Evolutionary conservation across 2,113 vertebrate genomes (phyloP), one percentile per base, ranked within the genome.

Genomic region (Odocoileus virginianus): DNA sequence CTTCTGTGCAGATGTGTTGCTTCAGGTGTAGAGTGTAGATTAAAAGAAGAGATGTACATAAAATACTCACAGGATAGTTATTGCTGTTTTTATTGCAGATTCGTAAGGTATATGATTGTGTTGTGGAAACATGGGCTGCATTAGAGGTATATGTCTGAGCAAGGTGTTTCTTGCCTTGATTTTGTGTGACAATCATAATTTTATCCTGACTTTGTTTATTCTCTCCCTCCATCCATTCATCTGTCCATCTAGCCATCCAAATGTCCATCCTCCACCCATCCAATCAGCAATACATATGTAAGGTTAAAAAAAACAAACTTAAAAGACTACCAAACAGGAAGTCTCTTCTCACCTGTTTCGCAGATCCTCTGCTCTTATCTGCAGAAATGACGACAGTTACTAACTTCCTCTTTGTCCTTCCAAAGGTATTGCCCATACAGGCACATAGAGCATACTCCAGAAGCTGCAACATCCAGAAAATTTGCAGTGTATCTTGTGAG

Each of bases 141-240:
- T 47, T 40, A 27, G 50, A 60, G 14, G 2, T n/a, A 1, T 58
- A 19, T 27, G 61, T 67, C 64, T 57, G 47, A 91, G 43, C n/a
- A 61, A 45, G 21, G 81, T 27, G 40, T 27, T 96, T 87, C n/a
- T 85, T 86, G 30, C 43, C 82, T 90, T 71, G 13, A 94, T 64
- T 76, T 93, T 27, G 19, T 54, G 33, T 58, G 83, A 93, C 36
- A 87, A 50, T 11, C 7, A 8, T 23, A 47, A 4, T 89, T 91
- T 9, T 86, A 50, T 71, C 7, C 12, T 61, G 92, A 33, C 33
- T 84, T 94, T 91, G 12, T 81, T 82, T 40, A 61, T 7, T 61
- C 23, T 91, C 33, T 55, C 40, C 60, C 76, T 74, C 10, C 43
- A 71, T n/a, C 21, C 33, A n/a, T 79, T 58, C 7, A 2, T 54